phyloP scores from a whole-genome alignment of 2,113 vertebrate genomes.

The rat (Rattus norvegicus) region GRCr8 NC_086021.1:64342501-64343000 shows the following conservation, averaged over 20 bases:
- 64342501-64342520: background rate
- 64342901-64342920: background rate
- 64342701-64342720: background rate
- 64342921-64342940: conserved; percentile 29
- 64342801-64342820: conserved; percentile 25
- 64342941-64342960: conserved; percentile 24
- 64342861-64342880: conserved; percentile 13
- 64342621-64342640: conserved; percentile 51
- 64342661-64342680: conserved; percentile 65
- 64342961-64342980: background rate
- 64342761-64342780: conserved; percentile 7
- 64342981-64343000: background rate
- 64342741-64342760: conserved; percentile 40
- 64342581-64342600: background rate
- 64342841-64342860: conserved; percentile 11
- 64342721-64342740: conserved; percentile 32
- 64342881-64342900: conserved; percentile 11
- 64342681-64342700: background rate
- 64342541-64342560: conserved; percentile 30
- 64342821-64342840: background rate
- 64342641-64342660: conserved; percentile 55
- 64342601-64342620: conserved; percentile 43
- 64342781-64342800: background rate
- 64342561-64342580: background rate
- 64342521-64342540: background rate